Evolutionary conservation across 2,797 vertebrate genomes (phyloP).

Genomic region (Tapera naevia): DNA sequence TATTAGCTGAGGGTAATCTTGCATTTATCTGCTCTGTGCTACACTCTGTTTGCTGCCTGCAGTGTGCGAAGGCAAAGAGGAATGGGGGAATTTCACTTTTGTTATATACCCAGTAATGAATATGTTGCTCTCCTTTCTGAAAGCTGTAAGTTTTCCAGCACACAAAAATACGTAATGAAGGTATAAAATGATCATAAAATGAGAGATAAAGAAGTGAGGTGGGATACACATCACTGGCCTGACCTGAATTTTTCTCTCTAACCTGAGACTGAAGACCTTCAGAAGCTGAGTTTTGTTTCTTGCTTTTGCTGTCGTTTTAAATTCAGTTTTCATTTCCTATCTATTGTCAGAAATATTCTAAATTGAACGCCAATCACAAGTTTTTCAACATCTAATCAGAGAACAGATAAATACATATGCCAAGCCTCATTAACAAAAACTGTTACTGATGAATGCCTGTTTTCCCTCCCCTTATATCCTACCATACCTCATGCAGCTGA

Average conservation of each 20-base stretch:
- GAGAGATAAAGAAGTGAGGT: not conserved
- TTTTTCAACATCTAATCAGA: not conserved
- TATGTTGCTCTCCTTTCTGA: not conserved
- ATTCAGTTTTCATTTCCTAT: not conserved
- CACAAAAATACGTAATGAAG: not conserved
- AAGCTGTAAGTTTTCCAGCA: not conserved
- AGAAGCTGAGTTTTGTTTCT: not conserved
- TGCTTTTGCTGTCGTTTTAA: not conserved
- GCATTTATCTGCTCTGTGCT: not conserved
- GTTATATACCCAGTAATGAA: not conserved
- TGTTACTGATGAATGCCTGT: not conserved
- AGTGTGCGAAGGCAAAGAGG: not conserved
- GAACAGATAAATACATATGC: conserved; percentile 33
- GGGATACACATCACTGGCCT: not conserved
- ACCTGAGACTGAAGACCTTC: not conserved
- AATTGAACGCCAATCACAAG: conserved; percentile 10
- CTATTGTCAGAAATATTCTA: conserved; percentile 5
- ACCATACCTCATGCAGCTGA: not conserved
- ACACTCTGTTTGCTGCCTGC: not conserved
- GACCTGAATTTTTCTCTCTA: not conserved
- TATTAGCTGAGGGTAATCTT: not conserved
- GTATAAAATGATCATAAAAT: not conserved
- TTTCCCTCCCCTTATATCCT: not conserved
- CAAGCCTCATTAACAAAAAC: conserved; percentile 9
- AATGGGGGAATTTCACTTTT: not conserved